phyloP scores from a whole-genome alignment of 2,888 invertebrate species.

The Nomada ferruginata region DNA sequence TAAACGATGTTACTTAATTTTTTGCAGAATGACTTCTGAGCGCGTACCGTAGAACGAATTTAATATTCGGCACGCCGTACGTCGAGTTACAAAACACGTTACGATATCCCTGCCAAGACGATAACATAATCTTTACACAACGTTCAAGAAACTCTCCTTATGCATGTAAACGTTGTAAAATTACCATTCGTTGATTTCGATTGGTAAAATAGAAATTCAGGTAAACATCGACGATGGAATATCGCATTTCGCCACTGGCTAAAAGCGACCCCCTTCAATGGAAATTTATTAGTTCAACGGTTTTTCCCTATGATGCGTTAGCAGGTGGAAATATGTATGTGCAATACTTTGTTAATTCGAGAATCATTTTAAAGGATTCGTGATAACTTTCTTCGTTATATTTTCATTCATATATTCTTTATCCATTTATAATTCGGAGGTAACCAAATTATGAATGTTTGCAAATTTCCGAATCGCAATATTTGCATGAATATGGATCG shows the following conservation, averaged over 20 bases:
- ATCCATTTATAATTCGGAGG: no score
- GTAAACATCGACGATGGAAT: background rate
- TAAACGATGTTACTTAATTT: constrained; percentile 8
- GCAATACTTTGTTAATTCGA: no score
- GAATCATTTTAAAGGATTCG: no score
- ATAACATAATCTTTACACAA: constrained; percentile 76
- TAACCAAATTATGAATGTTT: no score
- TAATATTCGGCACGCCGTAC: constrained; percentile 70
- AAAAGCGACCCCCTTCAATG: background rate
- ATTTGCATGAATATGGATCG: no score
- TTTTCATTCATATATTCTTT: no score
- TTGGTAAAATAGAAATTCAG: constrained; percentile 45
- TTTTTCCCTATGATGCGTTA: no score
- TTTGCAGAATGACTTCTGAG: background rate
- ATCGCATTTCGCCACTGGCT: background rate
- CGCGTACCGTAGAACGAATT: constrained; percentile 40
- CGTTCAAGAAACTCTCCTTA: constrained; percentile 60
- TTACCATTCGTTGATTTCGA: constrained; percentile 30
- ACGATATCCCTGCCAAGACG: constrained; percentile 69
- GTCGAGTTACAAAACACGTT: constrained; percentile 74
- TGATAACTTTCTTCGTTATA: no score
- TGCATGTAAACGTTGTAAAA: constrained; percentile 43
- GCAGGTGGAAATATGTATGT: no score
- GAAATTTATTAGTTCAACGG: background rate
- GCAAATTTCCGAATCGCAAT: no score